Conservation (phyloP, 1,140 invertebrate genomes). For the Littorina saxatilis region DNA sequence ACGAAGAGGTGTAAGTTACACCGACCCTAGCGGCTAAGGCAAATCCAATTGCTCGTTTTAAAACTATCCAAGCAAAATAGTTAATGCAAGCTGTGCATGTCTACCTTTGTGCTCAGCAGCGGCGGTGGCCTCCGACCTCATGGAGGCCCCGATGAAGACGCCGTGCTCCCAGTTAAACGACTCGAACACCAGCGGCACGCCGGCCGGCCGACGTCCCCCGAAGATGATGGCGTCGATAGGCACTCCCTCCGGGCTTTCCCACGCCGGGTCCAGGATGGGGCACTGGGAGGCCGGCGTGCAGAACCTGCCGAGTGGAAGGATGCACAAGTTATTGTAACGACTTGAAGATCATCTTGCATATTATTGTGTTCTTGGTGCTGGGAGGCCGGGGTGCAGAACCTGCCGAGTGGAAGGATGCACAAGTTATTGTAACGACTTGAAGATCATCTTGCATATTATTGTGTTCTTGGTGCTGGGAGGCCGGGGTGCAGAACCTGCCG, state of each 20-base stretch:
- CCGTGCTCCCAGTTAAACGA: constrained; percentile 96
- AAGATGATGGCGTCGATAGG: constrained; percentile 98
- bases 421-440: too few species aligned
- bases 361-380: too few species aligned
- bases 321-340: too few species aligned
- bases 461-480: constrained; percentile 93
- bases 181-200: constrained; percentile 96
- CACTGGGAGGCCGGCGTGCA: constrained; percentile 95
- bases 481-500: constrained; percentile 93
- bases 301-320: constrained; percentile 81
- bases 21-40: too few species aligned
- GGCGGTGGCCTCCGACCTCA: constrained; percentile 98
- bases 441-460: too few species aligned
- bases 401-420: constrained; percentile 55
- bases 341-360: too few species aligned
- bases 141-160: constrained; percentile 94
- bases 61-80: too few species aligned
- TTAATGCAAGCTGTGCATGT: too few species aligned
- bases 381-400: constrained; percentile 95
- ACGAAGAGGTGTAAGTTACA: too few species aligned
- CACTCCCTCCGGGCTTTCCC: constrained; percentile 85
- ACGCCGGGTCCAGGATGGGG: constrained; percentile 91
- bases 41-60: too few species aligned
- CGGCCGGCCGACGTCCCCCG: constrained; percentile 89
- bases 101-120: constrained; percentile 96